These are phyloP conservation scores for Spicauda simplicius DNA, from an alignment of 2,888 invertebrate species.

Conservation along the genomic window DNA sequence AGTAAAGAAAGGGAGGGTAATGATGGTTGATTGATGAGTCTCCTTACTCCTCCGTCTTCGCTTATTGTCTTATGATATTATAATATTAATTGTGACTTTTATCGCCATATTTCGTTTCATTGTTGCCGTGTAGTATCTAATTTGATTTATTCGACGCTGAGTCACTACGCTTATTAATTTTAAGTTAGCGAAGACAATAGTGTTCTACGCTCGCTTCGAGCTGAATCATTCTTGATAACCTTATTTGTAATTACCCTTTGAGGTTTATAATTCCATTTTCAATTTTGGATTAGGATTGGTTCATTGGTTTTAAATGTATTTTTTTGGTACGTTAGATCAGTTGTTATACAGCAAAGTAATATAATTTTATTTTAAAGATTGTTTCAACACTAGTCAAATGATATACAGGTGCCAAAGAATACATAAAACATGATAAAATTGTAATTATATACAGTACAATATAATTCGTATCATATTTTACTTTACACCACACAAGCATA, in stretches of 20 bases:
- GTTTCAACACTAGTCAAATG: too few relatives aligned
- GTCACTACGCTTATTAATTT: slow-evolving; percentile 79
- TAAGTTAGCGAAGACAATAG: slow-evolving; percentile 67
- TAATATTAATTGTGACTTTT: slow-evolving; percentile 75
- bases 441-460: too few relatives aligned
- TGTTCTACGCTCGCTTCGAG: slow-evolving; percentile 52
- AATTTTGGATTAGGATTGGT: slow-evolving; percentile 14
- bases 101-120: slow-evolving; percentile 74
- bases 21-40: slow-evolving; percentile 80
- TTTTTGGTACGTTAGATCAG: not conserved
- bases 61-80: slow-evolving; percentile 66
- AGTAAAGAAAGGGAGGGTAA: slow-evolving; percentile 63
- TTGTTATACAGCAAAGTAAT: not conserved
- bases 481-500: too few relatives aligned
- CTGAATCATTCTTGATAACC: slow-evolving; percentile 61
- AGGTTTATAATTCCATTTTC: slow-evolving; percentile 20
- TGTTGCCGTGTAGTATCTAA: slow-evolving; percentile 71
- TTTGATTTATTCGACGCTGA: slow-evolving; percentile 75
- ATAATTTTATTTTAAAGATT: not conserved
- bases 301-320: slow-evolving; percentile 7
- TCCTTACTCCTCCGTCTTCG: slow-evolving; percentile 63
- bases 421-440: too few relatives aligned
- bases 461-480: too few relatives aligned
- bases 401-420: too few relatives aligned
- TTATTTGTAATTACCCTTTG: slow-evolving; percentile 35